Evolutionary conservation across 1,140 invertebrate species (phyloP).

Genomic region (Diploscapter pachys): DNA sequence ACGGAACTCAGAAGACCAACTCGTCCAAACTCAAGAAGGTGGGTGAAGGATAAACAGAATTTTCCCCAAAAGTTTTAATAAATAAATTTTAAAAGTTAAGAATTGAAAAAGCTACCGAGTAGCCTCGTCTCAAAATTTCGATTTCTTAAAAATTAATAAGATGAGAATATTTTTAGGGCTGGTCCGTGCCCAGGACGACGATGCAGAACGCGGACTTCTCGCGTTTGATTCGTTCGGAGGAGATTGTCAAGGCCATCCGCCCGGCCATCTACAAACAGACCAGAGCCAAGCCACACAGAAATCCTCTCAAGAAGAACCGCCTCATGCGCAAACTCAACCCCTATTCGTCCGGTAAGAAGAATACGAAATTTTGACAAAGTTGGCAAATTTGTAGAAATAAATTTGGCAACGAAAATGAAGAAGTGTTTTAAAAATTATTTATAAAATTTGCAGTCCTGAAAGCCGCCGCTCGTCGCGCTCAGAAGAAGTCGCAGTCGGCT

Average conservation of each 20-base stretch:
- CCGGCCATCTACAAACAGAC: constrained; percentile 23
- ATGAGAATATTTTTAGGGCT: constrained; percentile 59
- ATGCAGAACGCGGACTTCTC: constrained; percentile 94
- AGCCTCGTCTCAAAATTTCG: no score
- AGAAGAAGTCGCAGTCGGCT: neutral
- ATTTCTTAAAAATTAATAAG: no score
- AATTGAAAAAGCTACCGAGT: no score
- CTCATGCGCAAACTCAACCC: constrained; percentile 89
- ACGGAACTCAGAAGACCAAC: constrained; percentile 84
- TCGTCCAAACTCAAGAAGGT: constrained; percentile 78
- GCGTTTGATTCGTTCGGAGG: constrained; percentile 84
- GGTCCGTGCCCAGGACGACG: constrained; percentile 69
- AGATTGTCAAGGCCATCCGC: constrained; percentile 85
- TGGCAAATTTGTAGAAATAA: constrained; percentile 21
- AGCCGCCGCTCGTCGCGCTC: neutral
- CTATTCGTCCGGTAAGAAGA: constrained; percentile 68
- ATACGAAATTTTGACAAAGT: constrained; percentile 29
- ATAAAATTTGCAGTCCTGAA: neutral
- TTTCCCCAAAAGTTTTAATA: no score
- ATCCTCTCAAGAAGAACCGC: constrained; percentile 82
- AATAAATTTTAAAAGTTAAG: no score
- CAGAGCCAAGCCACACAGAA: constrained; percentile 73
- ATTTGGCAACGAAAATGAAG: constrained; percentile 10
- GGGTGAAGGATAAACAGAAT: no score
- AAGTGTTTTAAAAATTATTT: neutral